A percentile compares a stretch with the other conserved stretches of the same genome.
Conservation (phyloP, 2,888 invertebrate species). For the Tachina lurida region DNA sequence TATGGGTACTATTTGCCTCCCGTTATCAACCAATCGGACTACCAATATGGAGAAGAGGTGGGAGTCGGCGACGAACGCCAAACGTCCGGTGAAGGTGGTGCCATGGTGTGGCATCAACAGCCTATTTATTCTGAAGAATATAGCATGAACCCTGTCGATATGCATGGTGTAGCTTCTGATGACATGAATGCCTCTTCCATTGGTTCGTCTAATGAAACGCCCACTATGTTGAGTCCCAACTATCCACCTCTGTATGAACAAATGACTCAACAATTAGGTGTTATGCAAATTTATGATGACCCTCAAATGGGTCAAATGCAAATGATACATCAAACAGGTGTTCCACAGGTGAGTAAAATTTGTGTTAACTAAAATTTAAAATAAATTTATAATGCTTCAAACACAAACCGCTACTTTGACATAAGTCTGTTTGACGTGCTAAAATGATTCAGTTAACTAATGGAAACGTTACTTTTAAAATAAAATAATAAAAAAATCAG, state of each 20-base stretch:
- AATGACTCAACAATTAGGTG: conserved; percentile 81
- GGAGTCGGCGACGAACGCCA: conserved; percentile 76
- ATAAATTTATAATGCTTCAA: too few species aligned
- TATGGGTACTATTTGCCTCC: conserved; percentile 76
- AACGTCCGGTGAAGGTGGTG: conserved; percentile 66
- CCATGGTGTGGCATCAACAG: conserved; percentile 79
- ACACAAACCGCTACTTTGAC: too few species aligned
- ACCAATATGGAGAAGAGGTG: conserved; percentile 78
- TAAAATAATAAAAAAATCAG: too few species aligned
- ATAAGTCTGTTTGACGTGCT: too few species aligned
- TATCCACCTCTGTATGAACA: conserved; percentile 79
- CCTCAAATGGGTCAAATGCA: conserved; percentile 76
- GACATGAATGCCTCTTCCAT: conserved; percentile 80
- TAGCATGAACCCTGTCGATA: conserved; percentile 73
- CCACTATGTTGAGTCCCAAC: conserved; percentile 81
- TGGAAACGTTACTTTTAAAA: too few species aligned
- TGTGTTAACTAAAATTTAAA: too few species aligned
- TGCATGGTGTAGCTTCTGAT: conserved; percentile 75
- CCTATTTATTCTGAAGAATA: conserved; percentile 81
- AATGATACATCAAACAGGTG: conserved; percentile 75
- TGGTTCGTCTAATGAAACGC: conserved; percentile 80
- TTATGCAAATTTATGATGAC: conserved; percentile 81
- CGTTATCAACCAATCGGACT: conserved; percentile 79
- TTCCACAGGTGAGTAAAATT: conserved; percentile 74
- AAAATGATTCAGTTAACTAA: too few species aligned